A percentile compares a stretch with the other conserved stretches of the same genome.
Evolutionary conservation across 2,113 vertebrate genomes (phyloP).

Genomic region (Oncorhynchus nerka): DNA sequence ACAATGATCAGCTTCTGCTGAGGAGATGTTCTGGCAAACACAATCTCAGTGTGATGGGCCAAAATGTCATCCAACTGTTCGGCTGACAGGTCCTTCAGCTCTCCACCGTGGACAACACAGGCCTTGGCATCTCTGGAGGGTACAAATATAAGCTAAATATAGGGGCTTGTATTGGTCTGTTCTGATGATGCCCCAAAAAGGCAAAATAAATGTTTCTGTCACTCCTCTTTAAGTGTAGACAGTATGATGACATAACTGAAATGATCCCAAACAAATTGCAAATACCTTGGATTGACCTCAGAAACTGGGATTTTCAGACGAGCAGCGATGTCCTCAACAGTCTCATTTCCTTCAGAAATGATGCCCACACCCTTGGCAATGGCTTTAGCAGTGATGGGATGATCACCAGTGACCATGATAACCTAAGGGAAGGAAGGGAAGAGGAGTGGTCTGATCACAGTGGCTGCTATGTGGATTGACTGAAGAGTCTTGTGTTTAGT

Average conservation of each 20-base stretch:
- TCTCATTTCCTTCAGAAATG: conserved; percentile 93
- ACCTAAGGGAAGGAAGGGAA: conserved; percentile 68
- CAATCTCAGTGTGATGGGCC: conserved; percentile 86
- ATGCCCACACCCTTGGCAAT: conserved; percentile 94
- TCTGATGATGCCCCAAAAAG: too few species aligned
- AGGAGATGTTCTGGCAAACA: conserved; percentile 89
- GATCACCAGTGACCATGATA: conserved; percentile 94
- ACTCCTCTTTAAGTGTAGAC: too few species aligned
- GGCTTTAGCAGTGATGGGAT: conserved; percentile 93
- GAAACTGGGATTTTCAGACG: conserved; percentile 86
- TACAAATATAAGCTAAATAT: conserved; percentile 2
- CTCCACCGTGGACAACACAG: conserved; percentile 86
- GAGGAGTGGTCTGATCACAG: not conserved
- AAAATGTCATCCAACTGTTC: conserved; percentile 84
- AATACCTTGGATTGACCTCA: conserved; percentile 88
- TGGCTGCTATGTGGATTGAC: not conserved
- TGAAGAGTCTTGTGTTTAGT: too few species aligned
- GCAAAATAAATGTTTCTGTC: too few species aligned
- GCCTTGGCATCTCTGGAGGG: conserved; percentile 86
- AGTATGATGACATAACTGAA: too few species aligned
- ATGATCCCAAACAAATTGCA: not conserved
- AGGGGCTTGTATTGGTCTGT: not conserved
- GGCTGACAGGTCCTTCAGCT: conserved; percentile 83
- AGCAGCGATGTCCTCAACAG: conserved; percentile 88
- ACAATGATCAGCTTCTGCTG: conserved; percentile 95